A percentile compares a stretch with the other conserved stretches of the same genome.
Conservation (phyloP, 2,113 vertebrate species). For the Bagarius yarrelli region DNA sequence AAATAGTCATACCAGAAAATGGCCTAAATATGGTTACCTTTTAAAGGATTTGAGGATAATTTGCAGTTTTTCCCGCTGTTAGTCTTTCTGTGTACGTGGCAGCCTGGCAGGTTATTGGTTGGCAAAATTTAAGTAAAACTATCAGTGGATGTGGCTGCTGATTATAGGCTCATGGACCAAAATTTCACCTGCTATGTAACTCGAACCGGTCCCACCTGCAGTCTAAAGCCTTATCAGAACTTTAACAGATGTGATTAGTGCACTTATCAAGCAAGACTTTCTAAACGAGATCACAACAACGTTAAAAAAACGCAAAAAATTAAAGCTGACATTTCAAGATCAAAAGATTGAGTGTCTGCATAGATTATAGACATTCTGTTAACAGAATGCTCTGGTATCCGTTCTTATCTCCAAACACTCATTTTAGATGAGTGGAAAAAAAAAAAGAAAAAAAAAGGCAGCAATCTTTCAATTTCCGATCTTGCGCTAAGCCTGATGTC, state of each 20-base stretch:
- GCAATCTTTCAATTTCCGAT: neutral
- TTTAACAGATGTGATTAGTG: slow-evolving; percentile 15
- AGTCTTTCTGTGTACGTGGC: neutral
- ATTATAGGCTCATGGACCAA: no score
- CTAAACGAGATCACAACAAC: slow-evolving; percentile 31
- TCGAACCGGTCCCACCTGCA: no score
- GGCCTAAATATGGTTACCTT: slow-evolving; percentile 49
- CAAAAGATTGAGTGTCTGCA: slow-evolving; percentile 41
- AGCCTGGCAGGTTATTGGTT: neutral
- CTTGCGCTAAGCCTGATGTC: neutral
- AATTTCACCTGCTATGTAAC: no score
- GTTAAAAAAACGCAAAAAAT: slow-evolving; percentile 34
- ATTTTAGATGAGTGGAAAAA: neutral
- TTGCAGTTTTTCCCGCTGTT: slow-evolving; percentile 4
- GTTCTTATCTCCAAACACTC: slow-evolving; percentile 23
- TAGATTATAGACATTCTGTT: slow-evolving; percentile 36
- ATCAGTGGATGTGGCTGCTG: no score
- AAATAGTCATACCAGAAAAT: slow-evolving; percentile 54
- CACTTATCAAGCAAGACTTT: slow-evolving; percentile 20
- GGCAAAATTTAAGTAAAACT: neutral
- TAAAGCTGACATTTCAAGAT: slow-evolving; percentile 40
- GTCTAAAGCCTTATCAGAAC: slow-evolving; percentile 14
- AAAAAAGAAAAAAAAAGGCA: neutral
- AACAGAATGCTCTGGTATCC: slow-evolving; percentile 17
- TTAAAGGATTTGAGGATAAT: slow-evolving; percentile 45